Base-by-base conservation (phyloP, 2,888 invertebrate genomes). In the Pomacea canaliculata region DNA sequence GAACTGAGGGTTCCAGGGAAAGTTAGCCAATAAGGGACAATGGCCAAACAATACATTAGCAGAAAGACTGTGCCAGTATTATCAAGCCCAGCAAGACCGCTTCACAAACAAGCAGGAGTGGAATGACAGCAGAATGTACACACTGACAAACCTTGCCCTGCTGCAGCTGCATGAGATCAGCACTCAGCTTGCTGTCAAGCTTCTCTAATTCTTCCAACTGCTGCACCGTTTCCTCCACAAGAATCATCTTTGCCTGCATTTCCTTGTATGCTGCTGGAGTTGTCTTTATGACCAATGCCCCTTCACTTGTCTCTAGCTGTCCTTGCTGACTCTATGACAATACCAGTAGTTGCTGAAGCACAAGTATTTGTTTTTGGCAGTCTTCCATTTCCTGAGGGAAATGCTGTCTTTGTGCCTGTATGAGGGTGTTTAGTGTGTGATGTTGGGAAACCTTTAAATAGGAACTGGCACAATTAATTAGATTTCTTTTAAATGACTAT, bases 331-430 rank as follows among this genome's bases (percentile, higher is more conserved):
- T 78, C 80, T 85, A 81, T 49, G 37, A 37, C 37, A 37, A 37
- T 37, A 83, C 83, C 71, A 85, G 81, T 74, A 83, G 83, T 66
- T 81, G 81, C 82, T 85, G 86, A 62, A 86, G 83, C 67, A 84
- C 81, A 27, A 85, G 79, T 46, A 86, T 83, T 76, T 83, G 81
- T 66, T 83, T 83, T 80, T 87, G 86, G 79, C 86, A 86, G 68
- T 87, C 86, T 75, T 86, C 86, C 66, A 87, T 78, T 68, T 84
- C 85, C 70, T 84, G 77, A 27, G 87, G 86, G 71, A 86, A 78
- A 71, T 84, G 84, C 71, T 84, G 82, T 75, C 76, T 78, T 71
- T 78, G 78, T 56, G 70, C 65, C 37, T 49, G 71, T 51, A 46
- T 71, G 56, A 56, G 73, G 49, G 59, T 73, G 18, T 68, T 76